Percentiles rank a stretch among this genome's conserved stretches.
Conservation (phyloP, 2,113 vertebrate species). For the Phrynosoma platyrhinos region DNA sequence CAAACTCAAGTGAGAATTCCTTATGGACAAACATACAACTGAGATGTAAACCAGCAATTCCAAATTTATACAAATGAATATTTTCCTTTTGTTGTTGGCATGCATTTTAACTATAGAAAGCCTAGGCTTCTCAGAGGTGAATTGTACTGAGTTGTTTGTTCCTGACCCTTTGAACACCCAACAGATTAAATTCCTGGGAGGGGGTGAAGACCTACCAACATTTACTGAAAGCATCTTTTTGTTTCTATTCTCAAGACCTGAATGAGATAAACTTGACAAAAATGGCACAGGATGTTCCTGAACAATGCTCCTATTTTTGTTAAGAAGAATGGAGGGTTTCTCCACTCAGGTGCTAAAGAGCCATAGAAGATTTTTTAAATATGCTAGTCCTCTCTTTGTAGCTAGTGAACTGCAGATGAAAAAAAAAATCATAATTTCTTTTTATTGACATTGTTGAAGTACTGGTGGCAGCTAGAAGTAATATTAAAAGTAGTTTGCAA, state of each 20-base stretch:
- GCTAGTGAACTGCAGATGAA: background rate
- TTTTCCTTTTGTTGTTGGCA: conserved; percentile 62
- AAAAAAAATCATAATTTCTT: conserved; percentile 15
- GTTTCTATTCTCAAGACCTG: conserved; percentile 54
- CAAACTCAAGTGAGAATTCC: background rate
- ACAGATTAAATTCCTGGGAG: conserved; percentile 75
- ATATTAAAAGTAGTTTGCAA: no score
- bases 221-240: conserved; percentile 76
- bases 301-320: conserved; percentile 70
- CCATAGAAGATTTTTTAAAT: background rate
- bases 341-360: background rate
- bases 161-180: conserved; percentile 73
- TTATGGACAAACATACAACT: background rate
- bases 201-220: conserved; percentile 58
- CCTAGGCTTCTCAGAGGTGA: conserved; percentile 66
- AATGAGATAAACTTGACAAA: conserved; percentile 63
- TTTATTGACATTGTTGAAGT: background rate
- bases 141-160: conserved; percentile 70
- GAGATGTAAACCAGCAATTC: background rate
- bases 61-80: conserved; percentile 61
- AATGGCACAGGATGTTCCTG: conserved; percentile 58
- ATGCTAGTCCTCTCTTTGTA: background rate
- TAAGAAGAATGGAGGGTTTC: background rate
- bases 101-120: conserved; percentile 76
- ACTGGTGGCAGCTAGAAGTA: background rate